A percentile compares a stretch with the other conserved stretches of the same genome.
These are phyloP conservation scores for Menidia menidia DNA, from an alignment of 2,797 vertebrate genomes.

Conservation along the genomic window DNA sequence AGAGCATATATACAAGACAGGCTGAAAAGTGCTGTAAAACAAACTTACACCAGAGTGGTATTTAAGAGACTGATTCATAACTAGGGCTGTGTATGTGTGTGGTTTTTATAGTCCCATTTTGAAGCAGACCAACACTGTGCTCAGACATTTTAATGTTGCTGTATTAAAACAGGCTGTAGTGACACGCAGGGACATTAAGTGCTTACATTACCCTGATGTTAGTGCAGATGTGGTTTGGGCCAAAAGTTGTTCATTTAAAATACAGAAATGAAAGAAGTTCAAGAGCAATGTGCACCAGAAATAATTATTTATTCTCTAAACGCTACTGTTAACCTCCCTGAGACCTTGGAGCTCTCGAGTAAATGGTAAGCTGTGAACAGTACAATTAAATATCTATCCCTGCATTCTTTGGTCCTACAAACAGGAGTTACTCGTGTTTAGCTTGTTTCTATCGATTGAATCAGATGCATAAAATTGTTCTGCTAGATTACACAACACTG, in stretches of 20 bases:
- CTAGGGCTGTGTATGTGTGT: constrained; percentile 28
- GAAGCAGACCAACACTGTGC: constrained; percentile 39
- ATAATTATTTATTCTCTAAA: neutral
- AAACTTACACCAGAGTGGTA: constrained; percentile 12
- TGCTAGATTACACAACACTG: too few relatives aligned
- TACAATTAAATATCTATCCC: too few relatives aligned
- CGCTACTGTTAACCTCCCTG: neutral
- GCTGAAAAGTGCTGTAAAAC: constrained; percentile 17
- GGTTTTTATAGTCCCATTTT: constrained; percentile 40
- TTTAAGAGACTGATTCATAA: constrained; percentile 45
- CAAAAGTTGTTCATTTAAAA: constrained; percentile 2
- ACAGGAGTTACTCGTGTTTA: too few relatives aligned
- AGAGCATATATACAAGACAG: constrained; percentile 6
- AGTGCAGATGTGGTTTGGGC: neutral
- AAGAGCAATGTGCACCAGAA: neutral
- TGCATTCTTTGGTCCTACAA: too few relatives aligned
- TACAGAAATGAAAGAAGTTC: neutral
- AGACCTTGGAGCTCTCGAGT: neutral
- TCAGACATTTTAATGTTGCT: constrained; percentile 39
- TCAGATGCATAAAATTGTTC: too few relatives aligned
- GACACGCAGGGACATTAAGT: constrained; percentile 22
- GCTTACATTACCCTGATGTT: neutral
- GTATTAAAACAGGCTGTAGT: constrained; percentile 33
- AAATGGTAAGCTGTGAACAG: neutral
- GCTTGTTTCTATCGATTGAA: too few relatives aligned